Evolutionary conservation across 2,888 invertebrate genomes (phyloP), one percentile per base, ranked within the genome.

Genomic region (Eubasilissa splendida): DNA sequence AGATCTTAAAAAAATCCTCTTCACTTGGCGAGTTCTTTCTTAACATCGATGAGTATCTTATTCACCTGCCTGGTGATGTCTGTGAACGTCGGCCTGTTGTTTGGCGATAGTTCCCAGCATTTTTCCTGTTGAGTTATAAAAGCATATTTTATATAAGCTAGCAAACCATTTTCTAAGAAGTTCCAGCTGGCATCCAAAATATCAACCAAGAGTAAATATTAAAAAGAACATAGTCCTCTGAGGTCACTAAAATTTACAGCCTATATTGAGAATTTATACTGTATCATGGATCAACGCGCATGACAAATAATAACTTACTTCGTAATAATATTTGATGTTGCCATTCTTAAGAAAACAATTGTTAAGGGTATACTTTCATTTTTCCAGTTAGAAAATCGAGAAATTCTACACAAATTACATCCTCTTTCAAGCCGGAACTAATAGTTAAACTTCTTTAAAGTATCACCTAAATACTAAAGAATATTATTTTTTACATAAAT

Each of bases 81-180:
- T 0, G 92, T 89, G 86, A 95, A 95, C 9, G 93, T 92, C 0
- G 95, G 95, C 82, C 95, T 89, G 76, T 93, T 93, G 4, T 93
- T 87, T 0, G 94, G 94, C n/a, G 93, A 93, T 14, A 89, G 88
- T 80, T 92, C 91, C 94, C 94, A 94, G 84, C 95, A 94, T 7
- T 90, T 90, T 85, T 89, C 90, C 90, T 94, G 89, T 9, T 85
- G 85, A 42, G 42, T 42, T 42, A 42, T 42, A 42, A 42, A 42
- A 42, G 4, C 33, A 11, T 22, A 31, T 31, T 4, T 31, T 31
- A 63, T 7, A 8, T 11, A 22, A 63, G 31, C 0, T 22, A 60
- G 14, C 8, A 10, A 60, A 10, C 3, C 11, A 8, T 22, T 31
- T 60, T 60, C 3, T 7, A 1, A 42, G 9, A 22, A 22, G 22